Evolutionary conservation across 1,140 invertebrate genomes (phyloP).

Genomic region (Drosophila novamexicana): DNA sequence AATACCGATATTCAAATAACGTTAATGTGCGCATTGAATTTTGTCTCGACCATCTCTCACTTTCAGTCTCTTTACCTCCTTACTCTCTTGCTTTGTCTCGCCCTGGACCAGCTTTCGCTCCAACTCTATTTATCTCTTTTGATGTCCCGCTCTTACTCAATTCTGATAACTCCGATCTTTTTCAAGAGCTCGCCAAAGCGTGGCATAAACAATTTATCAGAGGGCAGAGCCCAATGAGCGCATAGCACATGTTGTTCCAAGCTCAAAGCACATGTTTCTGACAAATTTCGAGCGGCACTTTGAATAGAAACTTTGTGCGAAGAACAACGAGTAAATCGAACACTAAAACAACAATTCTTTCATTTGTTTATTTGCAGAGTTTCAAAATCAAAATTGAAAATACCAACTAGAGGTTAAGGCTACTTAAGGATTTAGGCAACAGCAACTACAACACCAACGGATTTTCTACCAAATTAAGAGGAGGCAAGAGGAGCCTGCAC

Average conservation of each 20-base stretch:
- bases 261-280: slow-evolving; percentile 13
- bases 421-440: slow-evolving; percentile 67
- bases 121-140: neutral
- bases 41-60: neutral
- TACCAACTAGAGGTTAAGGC: slow-evolving; percentile 78
- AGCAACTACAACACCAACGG: slow-evolving; percentile 56
- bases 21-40: too few species aligned
- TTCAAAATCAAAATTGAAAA: slow-evolving; percentile 83
- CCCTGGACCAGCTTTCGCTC: neutral
- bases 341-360: slow-evolving; percentile 3
- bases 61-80: neutral
- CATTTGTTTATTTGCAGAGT: slow-evolving; percentile 66
- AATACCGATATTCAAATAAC: too few species aligned
- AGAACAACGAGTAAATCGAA: neutral
- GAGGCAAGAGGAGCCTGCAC: slow-evolving; percentile 38
- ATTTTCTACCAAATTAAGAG: slow-evolving; percentile 67
- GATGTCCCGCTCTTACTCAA: neutral
- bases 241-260: slow-evolving; percentile 37
- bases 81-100: neutral
- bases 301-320: slow-evolving; percentile 14
- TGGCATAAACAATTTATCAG: slow-evolving; percentile 66
- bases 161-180: slow-evolving; percentile 15
- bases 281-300: slow-evolving; percentile 38
- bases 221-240: slow-evolving; percentile 14
- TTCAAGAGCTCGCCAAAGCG: slow-evolving; percentile 63